Base-by-base conservation (phyloP, 1,140 invertebrate species). In the Elymnias hypermnestra region DNA sequence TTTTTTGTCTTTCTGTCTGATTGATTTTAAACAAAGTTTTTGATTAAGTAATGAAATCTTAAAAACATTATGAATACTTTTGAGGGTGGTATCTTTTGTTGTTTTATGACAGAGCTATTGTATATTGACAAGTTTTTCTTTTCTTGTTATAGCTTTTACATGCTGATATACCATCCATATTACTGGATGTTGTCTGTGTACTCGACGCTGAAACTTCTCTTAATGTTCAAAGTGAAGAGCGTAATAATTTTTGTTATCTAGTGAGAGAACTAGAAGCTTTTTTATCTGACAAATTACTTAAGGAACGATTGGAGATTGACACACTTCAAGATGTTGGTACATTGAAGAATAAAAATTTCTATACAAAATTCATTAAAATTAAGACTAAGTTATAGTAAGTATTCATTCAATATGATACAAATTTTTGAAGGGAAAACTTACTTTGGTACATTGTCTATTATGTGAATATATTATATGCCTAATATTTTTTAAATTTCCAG, bases 341-440 rank as follows among this genome's bases (percentile, higher is more conserved):
- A 29, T 88, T 98, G n/a, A 94, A 94, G 60, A 95, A 95, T 70
- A 94, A 94, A 72, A 94, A 92, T 63, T 98, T 97, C 86, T 94
- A 96, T 74, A 96, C 95, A 40, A 98, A 97, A 87, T 98, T 98
- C 85, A 98, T 99, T 61, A 98, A 98, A 91, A 93, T 97, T 9
- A 99, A 98, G 87, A 99, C 98, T 33, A 97, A 97, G 87, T 84
- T 99, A 60, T 99, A 98, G 96, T 98, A 92, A 92, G 96, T 95
- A 65, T n/a, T n/a, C n/a, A n/a, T n/a, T n/a, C n/a, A n/a, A 28
- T 14, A 33, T 33, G 8, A 33, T 7, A 8, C 14, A 15, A 6
- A 15, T 33, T 29, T 29, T 29, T 47, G 22, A n/a, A n/a, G n/a
- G n/a, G n/a, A n/a, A n/a, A n/a, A n/a, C n/a, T 44, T 39, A 19